Evolutionary conservation across 2,797 vertebrate genomes (phyloP).

Genomic region (Hybognathus amarus): DNA sequence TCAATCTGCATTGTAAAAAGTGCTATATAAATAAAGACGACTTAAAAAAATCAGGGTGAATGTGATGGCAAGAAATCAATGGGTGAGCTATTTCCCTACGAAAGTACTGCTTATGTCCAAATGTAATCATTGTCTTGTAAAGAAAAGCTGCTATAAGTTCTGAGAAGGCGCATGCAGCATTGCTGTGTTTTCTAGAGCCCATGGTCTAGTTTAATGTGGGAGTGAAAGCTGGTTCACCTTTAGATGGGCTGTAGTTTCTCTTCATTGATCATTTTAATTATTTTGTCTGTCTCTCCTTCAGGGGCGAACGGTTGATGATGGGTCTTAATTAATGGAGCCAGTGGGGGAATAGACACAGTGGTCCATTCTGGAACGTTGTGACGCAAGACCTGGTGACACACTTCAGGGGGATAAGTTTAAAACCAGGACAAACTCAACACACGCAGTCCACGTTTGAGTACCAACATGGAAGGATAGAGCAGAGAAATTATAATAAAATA

Average conservation of each 20-base stretch:
- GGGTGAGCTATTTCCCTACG: background rate
- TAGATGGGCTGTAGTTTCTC: constrained; percentile 72
- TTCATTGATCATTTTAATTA: constrained; percentile 84
- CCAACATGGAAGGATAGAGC: constrained; percentile 32
- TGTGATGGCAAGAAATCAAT: background rate
- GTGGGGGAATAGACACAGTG: constrained; percentile 72
- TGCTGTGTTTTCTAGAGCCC: constrained; percentile 10
- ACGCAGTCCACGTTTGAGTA: constrained; percentile 7
- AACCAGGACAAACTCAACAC: background rate
- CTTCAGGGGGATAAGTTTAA: constrained; percentile 47
- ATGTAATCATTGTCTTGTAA: constrained; percentile 5
- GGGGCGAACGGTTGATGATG: constrained; percentile 69
- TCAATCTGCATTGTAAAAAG: too few species aligned
- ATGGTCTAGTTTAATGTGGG: constrained; percentile 47
- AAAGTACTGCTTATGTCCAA: background rate
- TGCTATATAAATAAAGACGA: too few species aligned
- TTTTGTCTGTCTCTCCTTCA: constrained; percentile 76
- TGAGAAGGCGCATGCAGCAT: background rate
- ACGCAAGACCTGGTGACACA: constrained; percentile 50
- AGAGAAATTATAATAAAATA: constrained; percentile 3
- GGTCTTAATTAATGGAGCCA: constrained; percentile 83
- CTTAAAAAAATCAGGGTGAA: background rate
- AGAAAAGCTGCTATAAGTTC: constrained; percentile 5
- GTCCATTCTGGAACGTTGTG: constrained; percentile 40
- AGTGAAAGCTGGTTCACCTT: constrained; percentile 47